These are phyloP conservation scores for Drosophila austrosaltans DNA, from an alignment of 2,888 invertebrate genomes.

Conservation along the genomic window DNA sequence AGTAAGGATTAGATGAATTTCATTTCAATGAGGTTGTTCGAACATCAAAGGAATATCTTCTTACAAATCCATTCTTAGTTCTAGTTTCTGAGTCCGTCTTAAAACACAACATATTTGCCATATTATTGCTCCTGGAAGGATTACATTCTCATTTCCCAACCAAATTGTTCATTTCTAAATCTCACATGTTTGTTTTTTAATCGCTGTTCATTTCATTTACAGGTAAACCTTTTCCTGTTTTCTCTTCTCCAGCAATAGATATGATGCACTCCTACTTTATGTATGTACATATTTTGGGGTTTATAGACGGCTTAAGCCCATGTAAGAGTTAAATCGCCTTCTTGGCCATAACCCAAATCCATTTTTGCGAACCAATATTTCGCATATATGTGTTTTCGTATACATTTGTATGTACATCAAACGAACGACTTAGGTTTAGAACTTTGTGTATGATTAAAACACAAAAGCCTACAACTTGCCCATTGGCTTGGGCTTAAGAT, in stretches of 20 bases:
- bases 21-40: too few relatives aligned
- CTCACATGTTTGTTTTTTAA: conserved; percentile 1
- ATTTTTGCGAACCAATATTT: conserved; percentile 59
- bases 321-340: conserved; percentile 67
- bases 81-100: too few relatives aligned
- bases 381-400: conserved; percentile 36
- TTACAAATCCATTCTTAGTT: too few relatives aligned
- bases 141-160: not conserved
- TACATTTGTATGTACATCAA: conserved; percentile 39
- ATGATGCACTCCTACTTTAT: conserved; percentile 8
- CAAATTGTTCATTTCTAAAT: not conserved
- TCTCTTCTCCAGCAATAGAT: not conserved
- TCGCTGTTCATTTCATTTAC: conserved; percentile 3
- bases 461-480: conserved; percentile 32
- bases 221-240: conserved; percentile 8
- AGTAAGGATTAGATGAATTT: too few relatives aligned
- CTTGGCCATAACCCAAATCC: conserved; percentile 47
- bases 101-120: too few relatives aligned
- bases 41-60: too few relatives aligned
- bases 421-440: conserved; percentile 3
- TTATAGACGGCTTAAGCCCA: conserved; percentile 58
- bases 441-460: conserved; percentile 42
- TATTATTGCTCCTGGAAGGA: not conserved
- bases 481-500: conserved; percentile 37
- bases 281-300: conserved; percentile 60